Percentiles rank a stretch among this genome's conserved stretches.
Evolutionary conservation across 2,113 vertebrate species (phyloP).

Genomic region (Burhinus bistriatus): DNA sequence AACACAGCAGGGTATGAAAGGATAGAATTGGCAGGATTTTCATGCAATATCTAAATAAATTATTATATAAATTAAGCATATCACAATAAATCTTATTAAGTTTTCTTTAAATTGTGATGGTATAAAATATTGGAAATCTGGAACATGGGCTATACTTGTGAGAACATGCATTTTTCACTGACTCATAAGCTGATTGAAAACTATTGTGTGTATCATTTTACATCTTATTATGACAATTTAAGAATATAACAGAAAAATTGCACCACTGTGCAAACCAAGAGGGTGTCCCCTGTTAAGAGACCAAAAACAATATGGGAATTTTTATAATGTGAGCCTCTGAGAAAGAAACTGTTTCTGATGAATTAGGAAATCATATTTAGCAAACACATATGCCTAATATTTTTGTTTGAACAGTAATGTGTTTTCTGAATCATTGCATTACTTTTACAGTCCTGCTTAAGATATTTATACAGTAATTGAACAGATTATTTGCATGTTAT

Average conservation of each 20-base stretch:
- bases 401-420: constrained; percentile 11
- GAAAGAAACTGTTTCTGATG: neutral
- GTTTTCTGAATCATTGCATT: constrained; percentile 7
- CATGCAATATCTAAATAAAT: neutral
- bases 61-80: neutral
- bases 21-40: neutral
- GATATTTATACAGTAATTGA: neutral
- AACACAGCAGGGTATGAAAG: neutral
- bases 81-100: neutral
- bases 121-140: neutral
- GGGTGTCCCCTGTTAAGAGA: neutral
- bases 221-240: neutral
- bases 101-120: neutral
- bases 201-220: neutral
- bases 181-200: neutral
- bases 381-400: constrained; percentile 32
- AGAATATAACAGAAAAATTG: neutral
- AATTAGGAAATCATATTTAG: neutral
- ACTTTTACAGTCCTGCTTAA: constrained; percentile 2
- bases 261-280: neutral
- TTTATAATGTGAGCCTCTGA: neutral
- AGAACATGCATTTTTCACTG: neutral
- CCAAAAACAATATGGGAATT: neutral
- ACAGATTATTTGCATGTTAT: neutral
- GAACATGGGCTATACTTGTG: neutral